Conservation (phyloP, 2,113 vertebrate species). For the Megaleporinus macrocephalus region DNA sequence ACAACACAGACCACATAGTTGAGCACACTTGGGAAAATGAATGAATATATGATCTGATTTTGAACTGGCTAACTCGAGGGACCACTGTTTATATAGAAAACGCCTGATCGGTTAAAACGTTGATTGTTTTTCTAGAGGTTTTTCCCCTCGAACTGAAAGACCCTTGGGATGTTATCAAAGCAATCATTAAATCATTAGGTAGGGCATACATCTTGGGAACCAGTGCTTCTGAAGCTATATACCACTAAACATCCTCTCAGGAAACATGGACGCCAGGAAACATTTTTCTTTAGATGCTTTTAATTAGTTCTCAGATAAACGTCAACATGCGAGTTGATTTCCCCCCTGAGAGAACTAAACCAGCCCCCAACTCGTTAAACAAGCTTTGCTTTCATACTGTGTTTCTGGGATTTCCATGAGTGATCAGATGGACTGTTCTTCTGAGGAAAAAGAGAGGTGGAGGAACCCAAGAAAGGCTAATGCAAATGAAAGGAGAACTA, state of each 20-base stretch:
- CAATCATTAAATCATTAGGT: constrained; percentile 24
- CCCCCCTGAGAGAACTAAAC: not conserved
- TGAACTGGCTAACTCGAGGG: not conserved
- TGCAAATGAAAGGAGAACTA: not conserved
- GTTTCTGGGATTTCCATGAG: not conserved
- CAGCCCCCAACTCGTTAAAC: not conserved
- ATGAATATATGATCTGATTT: not conserved
- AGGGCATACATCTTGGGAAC: constrained; percentile 32
- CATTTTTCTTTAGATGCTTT: not conserved
- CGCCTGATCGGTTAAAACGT: not conserved
- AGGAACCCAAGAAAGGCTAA: not conserved
- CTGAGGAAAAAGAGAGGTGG: not conserved
- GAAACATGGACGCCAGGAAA: constrained; percentile 1
- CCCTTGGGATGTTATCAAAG: constrained; percentile 18
- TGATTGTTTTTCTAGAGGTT: constrained; percentile 16
- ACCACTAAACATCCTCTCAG: constrained; percentile 24
- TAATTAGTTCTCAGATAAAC: constrained; percentile 19
- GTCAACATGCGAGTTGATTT: constrained; percentile 28
- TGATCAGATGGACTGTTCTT: not conserved
- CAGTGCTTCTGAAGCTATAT: not conserved
- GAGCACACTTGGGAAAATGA: not conserved
- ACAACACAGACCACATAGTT: not conserved
- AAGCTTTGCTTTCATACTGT: not conserved
- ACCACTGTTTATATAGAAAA: not conserved
- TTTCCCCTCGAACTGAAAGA: not conserved